Evolutionary conservation across 2,113 vertebrate genomes (phyloP), one percentile per base, ranked within the genome.

Genomic region (Lagenorhynchus albirostris): DNA sequence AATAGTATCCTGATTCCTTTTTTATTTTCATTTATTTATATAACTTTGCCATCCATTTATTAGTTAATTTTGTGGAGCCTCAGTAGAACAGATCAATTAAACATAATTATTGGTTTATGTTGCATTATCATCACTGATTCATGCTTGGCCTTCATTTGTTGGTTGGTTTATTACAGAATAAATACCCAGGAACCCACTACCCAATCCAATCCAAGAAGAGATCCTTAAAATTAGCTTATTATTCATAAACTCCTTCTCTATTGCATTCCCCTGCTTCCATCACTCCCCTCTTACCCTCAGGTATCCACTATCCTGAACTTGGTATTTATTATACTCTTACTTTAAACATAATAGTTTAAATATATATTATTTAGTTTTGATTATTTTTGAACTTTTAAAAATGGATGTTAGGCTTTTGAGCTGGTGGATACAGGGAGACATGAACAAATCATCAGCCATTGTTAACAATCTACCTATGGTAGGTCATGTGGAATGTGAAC

Each of bases 31-130:
- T 87, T 87, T 80, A 63, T 80, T 80, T 63, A 81, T 81, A 33
- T 73, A 92, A 81, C 15, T 55, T 95, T 88, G 36, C 36, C 58
- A 74, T 81, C 58, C 23, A 63, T 74, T 92, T 65, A 63, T 74
- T 91, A 77, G 38, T 77, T 81, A 89, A 65, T 81, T 92, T 73
- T 73, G 74, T 63, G 74, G 21, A 55, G 44, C 73, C 55, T 86
- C 23, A 25, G 55, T 71, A 9, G 12, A 95, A 73, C n/a, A 87
- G 29, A 73, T 87, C 38, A 41, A n/a, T 86, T 80, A 81, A 55
- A 55, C 94, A 62, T 62, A 92, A 63, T 71, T 91, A 80, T 80
- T 80, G 55, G 25, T 53, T 95, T 80, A 92, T 80, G n/a, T 63
- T 14, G 15, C n/a, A 14, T 80, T 73, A 81, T 87, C n/a, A 31